phyloP scores from a whole-genome alignment of 2,113 vertebrate species.

The Noctilio leporinus region DNA sequence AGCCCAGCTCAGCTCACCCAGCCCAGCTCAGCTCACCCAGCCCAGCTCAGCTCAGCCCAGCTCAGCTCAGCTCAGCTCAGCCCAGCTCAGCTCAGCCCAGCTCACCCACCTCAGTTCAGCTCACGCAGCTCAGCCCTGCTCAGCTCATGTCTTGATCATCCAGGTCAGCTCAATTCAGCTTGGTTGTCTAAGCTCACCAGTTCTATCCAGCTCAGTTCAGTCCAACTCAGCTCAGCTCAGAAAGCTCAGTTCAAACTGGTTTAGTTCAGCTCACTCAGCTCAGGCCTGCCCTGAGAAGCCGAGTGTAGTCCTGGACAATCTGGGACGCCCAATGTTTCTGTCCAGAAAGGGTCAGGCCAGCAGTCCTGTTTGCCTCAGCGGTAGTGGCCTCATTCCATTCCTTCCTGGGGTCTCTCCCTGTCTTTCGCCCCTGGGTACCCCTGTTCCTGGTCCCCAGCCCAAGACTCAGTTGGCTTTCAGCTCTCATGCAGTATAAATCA shows the following conservation, averaged over 20 bases:
- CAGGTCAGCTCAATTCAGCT: fast-evolving
- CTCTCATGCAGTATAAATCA: too few relatives aligned
- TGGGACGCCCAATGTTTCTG: too few relatives aligned
- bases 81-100: fast-evolving
- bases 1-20: too few relatives aligned
- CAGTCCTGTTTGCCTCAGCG: background rate
- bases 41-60: background rate
- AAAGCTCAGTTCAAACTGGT: fast-evolving
- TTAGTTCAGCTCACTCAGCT: background rate
- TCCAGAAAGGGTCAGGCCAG: background rate
- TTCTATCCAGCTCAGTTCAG: background rate
- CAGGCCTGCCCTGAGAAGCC: background rate
- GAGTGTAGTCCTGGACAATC: background rate
- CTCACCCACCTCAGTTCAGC: fast-evolving
- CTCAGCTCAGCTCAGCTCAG: fast-evolving
- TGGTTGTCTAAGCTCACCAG: background rate
- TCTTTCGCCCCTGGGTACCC: fast-evolving
- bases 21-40: too few relatives aligned
- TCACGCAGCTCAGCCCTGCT: fast-evolving
- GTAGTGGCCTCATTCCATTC: background rate
- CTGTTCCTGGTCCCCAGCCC: fast-evolving
- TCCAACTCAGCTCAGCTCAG: background rate
- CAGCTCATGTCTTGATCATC: too few relatives aligned
- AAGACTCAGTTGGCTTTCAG: background rate
- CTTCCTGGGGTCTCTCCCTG: too few relatives aligned